Conservation (phyloP, 1,140 invertebrate genomes). For the Camponotus vicinus region DNA sequence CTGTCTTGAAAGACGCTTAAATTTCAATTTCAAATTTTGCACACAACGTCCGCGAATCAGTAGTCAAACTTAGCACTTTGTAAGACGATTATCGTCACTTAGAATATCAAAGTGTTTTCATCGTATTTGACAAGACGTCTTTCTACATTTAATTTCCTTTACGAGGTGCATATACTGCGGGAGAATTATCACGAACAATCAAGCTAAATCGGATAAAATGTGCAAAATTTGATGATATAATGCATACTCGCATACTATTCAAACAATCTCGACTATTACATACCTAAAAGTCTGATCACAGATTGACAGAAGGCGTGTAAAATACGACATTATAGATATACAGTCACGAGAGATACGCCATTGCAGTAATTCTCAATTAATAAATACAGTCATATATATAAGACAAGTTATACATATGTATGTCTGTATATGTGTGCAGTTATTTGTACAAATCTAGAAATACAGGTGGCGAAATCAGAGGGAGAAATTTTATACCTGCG, state of each 20-base stretch:
- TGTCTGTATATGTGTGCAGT: slow-evolving; percentile 6
- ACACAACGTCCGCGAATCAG: slow-evolving; percentile 48
- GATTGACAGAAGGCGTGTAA: slow-evolving; percentile 84
- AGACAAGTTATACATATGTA: slow-evolving; percentile 52
- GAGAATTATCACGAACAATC: background rate
- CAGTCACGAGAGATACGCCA: slow-evolving; percentile 65
- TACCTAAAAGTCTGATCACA: slow-evolving; percentile 83
- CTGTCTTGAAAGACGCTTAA: slow-evolving; percentile 42
- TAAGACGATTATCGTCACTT: slow-evolving; percentile 52
- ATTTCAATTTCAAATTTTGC: slow-evolving; percentile 72
- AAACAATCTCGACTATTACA: slow-evolving; percentile 64
- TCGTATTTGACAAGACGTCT: slow-evolving; percentile 25
- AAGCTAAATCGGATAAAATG: background rate
- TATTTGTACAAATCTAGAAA: slow-evolving; percentile 27
- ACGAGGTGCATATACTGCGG: background rate
- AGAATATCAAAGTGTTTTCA: slow-evolving; percentile 45
- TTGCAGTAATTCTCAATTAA: slow-evolving; percentile 64
- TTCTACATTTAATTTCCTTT: slow-evolving; percentile 25
- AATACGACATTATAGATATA: slow-evolving; percentile 70
- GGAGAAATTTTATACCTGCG: background rate
- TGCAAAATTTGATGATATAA: slow-evolving; percentile 70
- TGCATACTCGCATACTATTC: slow-evolving; percentile 31
- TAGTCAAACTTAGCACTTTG: slow-evolving; percentile 47
- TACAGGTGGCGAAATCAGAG: background rate
- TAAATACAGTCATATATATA: slow-evolving; percentile 57